Conservation (phyloP, 2,797 vertebrate species). For the Nannoperca obscura region DNA sequence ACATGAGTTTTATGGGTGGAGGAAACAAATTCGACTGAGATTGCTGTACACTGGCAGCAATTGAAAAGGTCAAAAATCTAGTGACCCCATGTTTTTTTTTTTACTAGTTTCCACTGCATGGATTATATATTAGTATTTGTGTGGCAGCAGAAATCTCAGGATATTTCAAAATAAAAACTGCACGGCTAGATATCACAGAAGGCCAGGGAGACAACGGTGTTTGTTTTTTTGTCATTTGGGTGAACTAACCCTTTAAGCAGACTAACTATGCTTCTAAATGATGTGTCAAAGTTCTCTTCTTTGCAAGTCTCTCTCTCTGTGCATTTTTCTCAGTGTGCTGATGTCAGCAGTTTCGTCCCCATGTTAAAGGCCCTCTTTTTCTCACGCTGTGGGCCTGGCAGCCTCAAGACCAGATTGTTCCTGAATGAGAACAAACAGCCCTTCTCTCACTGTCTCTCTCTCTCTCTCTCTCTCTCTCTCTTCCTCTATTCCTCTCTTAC, state of each 20-base stretch:
- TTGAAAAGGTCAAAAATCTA: neutral
- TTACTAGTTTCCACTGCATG: neutral
- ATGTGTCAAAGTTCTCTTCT: neutral
- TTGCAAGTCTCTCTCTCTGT: constrained; percentile 3
- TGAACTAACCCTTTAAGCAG: neutral
- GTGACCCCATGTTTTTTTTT: too few species aligned
- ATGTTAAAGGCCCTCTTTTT: constrained; percentile 74
- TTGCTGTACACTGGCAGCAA: neutral
- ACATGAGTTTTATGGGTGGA: neutral
- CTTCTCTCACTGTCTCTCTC: constrained; percentile 38
- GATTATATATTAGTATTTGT: neutral
- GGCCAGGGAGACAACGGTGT: too few species aligned
- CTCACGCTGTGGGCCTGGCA: constrained; percentile 60
- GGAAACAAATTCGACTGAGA: neutral
- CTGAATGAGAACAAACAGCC: constrained; percentile 66
- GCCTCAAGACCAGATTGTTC: constrained; percentile 64
- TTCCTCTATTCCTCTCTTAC: constrained; percentile 8
- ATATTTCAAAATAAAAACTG: neutral
- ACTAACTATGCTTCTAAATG: constrained; percentile 14
- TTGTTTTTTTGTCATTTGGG: neutral
- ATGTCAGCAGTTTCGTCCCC: constrained; percentile 58
- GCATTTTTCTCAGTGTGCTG: constrained; percentile 46
- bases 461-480: constrained; percentile 14
- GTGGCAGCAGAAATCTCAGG: neutral
- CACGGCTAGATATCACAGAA: neutral